Percentiles rank a stretch among this genome's conserved stretches.
Conservation (phyloP, 2,113 vertebrate genomes). For the Bufo bufo region DNA sequence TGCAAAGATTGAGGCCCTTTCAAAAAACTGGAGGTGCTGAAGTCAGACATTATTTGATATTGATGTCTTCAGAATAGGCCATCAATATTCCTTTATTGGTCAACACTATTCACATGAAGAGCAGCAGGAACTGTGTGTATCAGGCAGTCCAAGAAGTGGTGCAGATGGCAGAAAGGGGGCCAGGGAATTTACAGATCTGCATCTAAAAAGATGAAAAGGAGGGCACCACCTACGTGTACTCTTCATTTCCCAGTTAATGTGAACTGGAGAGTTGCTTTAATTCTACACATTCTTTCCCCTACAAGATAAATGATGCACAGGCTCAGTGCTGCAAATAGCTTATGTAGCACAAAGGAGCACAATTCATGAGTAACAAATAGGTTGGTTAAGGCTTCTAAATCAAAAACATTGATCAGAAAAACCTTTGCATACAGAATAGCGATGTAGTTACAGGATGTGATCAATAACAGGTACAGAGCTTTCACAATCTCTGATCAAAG, state of each 20-base stretch:
- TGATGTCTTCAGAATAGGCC: too few species aligned
- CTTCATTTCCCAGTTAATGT: background rate
- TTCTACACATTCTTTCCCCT: background rate
- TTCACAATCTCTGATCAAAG: constrained; percentile 26
- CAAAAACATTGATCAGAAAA: constrained; percentile 45
- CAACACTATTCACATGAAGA: too few species aligned
- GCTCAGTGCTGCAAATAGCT: constrained; percentile 25
- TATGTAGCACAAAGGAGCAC: constrained; percentile 26
- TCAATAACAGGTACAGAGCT: constrained; percentile 15
- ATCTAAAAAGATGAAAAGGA: too few species aligned
- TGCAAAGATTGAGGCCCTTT: too few species aligned
- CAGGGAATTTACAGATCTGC: too few species aligned
- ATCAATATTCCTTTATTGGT: too few species aligned
- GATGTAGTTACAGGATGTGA: constrained; percentile 15
- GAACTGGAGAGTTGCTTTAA: background rate
- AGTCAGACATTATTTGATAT: too few species aligned
- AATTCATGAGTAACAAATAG: constrained; percentile 45
- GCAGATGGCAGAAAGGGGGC: too few species aligned
- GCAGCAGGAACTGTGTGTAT: too few species aligned
- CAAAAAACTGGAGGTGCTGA: too few species aligned
- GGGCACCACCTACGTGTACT: too few species aligned
- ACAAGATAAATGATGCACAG: background rate
- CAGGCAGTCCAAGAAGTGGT: too few species aligned
- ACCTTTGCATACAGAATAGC: constrained; percentile 28
- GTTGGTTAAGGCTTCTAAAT: constrained; percentile 34